A percentile compares a stretch with the other conserved stretches of the same genome.
Conservation (phyloP, 2,113 vertebrate genomes). For the Prunella fulvescens region DNA sequence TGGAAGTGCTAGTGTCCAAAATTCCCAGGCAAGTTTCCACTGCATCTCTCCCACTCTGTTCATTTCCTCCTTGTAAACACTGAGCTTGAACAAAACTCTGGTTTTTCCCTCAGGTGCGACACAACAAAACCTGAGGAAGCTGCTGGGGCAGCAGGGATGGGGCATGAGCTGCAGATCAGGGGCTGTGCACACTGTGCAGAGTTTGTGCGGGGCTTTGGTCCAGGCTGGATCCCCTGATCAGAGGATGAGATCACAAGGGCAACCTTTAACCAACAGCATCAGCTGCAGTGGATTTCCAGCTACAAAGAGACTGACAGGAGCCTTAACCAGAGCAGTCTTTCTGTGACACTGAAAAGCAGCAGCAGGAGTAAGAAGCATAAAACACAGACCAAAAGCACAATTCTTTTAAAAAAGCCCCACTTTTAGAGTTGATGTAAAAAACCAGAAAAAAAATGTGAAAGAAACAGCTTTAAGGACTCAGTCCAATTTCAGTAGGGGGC, state of each 20-base stretch:
- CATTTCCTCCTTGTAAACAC: neutral
- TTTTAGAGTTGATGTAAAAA: neutral
- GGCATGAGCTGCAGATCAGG: neutral
- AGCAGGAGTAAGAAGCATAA: neutral
- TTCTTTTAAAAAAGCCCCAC: neutral
- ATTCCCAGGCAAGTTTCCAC: conserved; percentile 5
- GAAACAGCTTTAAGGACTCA: neutral
- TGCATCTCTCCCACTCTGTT: neutral
- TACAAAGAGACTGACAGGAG: neutral
- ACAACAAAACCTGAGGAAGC: neutral
- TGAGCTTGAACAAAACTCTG: neutral
- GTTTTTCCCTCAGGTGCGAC: neutral
- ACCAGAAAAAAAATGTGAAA: neutral
- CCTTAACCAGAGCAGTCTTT: neutral
- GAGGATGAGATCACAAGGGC: neutral
- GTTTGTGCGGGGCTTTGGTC: neutral
- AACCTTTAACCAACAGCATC: neutral
- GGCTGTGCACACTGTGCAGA: neutral
- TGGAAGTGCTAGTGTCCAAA: neutral
- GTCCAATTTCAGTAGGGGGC: neutral
- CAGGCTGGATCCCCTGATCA: neutral
- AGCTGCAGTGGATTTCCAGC: neutral
- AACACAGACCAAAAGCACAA: neutral
- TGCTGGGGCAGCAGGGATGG: neutral
- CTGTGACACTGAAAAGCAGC: neutral